phyloP scores from a whole-genome alignment of 1,140 invertebrate genomes.

The Melanaphis sacchari region DNA sequence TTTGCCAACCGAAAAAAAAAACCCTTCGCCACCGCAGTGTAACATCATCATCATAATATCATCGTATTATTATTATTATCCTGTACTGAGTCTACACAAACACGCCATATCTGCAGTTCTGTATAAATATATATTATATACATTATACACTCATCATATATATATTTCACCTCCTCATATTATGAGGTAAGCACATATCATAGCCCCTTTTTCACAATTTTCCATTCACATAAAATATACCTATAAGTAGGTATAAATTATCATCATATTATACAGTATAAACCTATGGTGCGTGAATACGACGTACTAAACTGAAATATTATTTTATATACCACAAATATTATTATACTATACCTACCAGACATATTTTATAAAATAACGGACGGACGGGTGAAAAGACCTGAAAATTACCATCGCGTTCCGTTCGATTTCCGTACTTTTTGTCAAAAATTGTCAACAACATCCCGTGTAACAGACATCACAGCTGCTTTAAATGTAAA shows the following conservation, averaged over 20 bases:
- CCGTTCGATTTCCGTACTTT: neutral
- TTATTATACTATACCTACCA: neutral
- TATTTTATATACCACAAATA: neutral
- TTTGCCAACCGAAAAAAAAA: slow-evolving; percentile 32
- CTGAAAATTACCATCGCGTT: neutral
- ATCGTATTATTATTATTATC: neutral
- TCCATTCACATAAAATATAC: neutral
- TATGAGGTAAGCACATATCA: neutral
- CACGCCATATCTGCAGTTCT: neutral
- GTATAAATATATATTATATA: neutral
- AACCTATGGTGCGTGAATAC: neutral
- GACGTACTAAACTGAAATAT: neutral
- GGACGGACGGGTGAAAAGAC: neutral
- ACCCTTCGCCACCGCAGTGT: neutral
- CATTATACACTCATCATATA: neutral
- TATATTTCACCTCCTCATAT: neutral
- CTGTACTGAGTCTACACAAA: neutral
- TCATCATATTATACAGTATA: neutral
- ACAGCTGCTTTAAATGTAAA: neutral
- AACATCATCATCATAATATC: neutral
- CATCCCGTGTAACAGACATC: neutral
- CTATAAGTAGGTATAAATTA: neutral
- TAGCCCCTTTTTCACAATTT: neutral
- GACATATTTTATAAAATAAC: neutral
- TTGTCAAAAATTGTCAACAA: neutral